phyloP scores from a whole-genome alignment of 1,140 invertebrate species.

The Hesperophylax magnus region DNA sequence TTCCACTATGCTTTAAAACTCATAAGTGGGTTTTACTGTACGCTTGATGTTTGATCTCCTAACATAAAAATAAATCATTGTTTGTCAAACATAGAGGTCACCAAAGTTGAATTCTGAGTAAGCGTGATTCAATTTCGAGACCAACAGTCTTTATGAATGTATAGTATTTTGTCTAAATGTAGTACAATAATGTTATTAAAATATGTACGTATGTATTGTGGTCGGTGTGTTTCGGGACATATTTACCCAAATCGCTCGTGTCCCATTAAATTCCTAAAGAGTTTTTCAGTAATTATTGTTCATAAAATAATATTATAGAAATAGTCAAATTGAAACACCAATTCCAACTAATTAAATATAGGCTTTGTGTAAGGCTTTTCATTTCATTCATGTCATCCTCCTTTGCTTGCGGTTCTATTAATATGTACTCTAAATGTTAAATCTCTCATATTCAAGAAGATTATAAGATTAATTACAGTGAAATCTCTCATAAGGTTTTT shows the following conservation, averaged over 20 bases:
- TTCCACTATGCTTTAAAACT: too few species aligned
- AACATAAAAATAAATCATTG: too few species aligned
- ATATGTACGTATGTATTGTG: constrained; percentile 9
- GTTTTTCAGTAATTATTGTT: constrained; percentile 2
- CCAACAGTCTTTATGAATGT: not conserved
- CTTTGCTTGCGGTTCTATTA: not conserved
- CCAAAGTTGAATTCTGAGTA: not conserved
- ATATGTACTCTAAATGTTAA: not conserved
- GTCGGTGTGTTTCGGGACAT: constrained; percentile 10
- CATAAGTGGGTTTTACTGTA: too few species aligned
- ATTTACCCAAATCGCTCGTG: constrained; percentile 7
- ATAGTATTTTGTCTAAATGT: not conserved
- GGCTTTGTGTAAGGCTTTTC: constrained; percentile 1
- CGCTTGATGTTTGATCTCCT: too few species aligned
- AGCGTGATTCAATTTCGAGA: not conserved
- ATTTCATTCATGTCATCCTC: not conserved
- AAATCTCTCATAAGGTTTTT: not conserved
- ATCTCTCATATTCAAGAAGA: not conserved
- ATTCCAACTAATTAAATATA: constrained; percentile 10
- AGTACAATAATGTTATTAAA: not conserved
- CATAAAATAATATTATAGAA: not conserved
- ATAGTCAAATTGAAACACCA: constrained; percentile 30
- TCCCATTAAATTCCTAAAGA: not conserved
- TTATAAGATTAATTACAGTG: not conserved
- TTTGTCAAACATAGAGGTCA: not conserved